These are phyloP conservation scores for Crematogaster levior DNA, from an alignment of 2,888 invertebrate genomes.

Conservation along the genomic window DNA sequence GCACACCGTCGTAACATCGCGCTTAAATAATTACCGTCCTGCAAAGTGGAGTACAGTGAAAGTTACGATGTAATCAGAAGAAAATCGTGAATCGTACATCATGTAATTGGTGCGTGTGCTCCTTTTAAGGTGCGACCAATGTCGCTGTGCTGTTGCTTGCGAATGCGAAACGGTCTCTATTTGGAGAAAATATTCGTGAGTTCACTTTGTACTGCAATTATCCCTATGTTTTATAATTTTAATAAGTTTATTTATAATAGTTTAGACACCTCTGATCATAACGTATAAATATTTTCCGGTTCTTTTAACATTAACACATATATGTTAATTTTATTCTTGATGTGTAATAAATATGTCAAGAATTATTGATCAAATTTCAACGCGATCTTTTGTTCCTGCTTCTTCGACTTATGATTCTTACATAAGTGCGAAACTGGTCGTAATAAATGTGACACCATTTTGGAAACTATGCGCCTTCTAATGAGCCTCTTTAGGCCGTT, in stretches of 20 bases:
- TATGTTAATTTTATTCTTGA: neutral
- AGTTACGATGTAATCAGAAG: constrained; percentile 17
- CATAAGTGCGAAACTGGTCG: constrained; percentile 75
- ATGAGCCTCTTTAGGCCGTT: constrained; percentile 83
- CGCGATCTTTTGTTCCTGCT: neutral
- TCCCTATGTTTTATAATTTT: neutral
- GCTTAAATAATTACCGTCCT: constrained; percentile 77
- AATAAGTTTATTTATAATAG: neutral
- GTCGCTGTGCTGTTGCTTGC: neutral
- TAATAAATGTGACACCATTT: constrained; percentile 83
- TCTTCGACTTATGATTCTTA: neutral
- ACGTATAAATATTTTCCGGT: neutral
- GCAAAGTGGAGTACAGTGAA: constrained; percentile 62
- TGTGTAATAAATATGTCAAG: neutral
- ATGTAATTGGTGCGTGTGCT: neutral
- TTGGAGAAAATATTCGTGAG: neutral
- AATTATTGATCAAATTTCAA: constrained; percentile 10
- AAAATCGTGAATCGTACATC: neutral
- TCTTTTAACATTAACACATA: neutral
- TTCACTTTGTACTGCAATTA: neutral
- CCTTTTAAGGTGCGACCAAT: constrained; percentile 18
- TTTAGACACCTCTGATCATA: too few relatives aligned
- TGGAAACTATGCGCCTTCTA: constrained; percentile 81
- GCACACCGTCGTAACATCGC: constrained; percentile 65
- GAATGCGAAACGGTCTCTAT: neutral